These are phyloP conservation scores for Rhea americana DNA, from an alignment of 2,113 vertebrate species.

Conservation along the genomic window DNA sequence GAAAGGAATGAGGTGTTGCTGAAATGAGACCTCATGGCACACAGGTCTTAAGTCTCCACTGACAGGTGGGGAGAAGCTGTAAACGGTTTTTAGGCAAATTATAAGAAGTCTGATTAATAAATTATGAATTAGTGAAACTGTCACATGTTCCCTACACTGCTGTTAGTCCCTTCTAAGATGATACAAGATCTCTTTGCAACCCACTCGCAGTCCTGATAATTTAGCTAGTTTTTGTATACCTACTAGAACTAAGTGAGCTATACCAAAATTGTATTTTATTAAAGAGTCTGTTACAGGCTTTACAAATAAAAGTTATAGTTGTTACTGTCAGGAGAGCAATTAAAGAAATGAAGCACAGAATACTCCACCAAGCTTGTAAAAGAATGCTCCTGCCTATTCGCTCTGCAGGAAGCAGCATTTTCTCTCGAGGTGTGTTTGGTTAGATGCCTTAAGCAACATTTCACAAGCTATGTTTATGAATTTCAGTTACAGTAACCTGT, in stretches of 20 bases:
- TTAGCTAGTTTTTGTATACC: too few species aligned
- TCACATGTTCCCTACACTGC: not conserved
- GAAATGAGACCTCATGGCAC: not conserved
- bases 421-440: not conserved
- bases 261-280: not conserved
- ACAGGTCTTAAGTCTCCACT: not conserved
- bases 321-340: not conserved
- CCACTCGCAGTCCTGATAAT: not conserved
- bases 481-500: not conserved
- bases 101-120: not conserved
- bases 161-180: not conserved
- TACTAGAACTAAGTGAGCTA: not conserved
- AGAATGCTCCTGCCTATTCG: not conserved
- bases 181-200: not conserved
- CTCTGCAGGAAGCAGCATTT: not conserved
- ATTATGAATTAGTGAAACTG: not conserved
- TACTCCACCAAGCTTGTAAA: not conserved
- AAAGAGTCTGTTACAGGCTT: not conserved
- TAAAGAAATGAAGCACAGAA: rapidly evolving
- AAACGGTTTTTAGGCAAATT: not conserved
- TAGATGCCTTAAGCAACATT: not conserved
- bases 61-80: not conserved
- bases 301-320: not conserved
- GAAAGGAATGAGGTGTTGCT: not conserved
- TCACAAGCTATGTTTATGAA: not conserved